Conservation (phyloP, 2,888 invertebrate species). For the Pyrrhia umbra region DNA sequence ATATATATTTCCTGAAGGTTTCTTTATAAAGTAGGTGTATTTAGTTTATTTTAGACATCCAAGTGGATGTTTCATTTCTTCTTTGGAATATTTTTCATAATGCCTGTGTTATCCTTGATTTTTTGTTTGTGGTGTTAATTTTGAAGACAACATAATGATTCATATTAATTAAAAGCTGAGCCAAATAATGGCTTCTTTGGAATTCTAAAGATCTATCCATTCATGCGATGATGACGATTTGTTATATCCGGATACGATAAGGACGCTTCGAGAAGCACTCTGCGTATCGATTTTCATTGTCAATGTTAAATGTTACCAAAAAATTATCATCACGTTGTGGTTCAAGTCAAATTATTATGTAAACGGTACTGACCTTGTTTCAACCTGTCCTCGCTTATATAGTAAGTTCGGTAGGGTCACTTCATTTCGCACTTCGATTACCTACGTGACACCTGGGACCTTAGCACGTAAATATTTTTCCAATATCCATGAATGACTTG, state of each 20-base stretch:
- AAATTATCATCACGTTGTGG: conserved; percentile 50
- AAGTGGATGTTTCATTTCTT: no score
- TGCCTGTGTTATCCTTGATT: not conserved
- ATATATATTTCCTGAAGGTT: conserved; percentile 8
- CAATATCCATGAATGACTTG: conserved; percentile 52
- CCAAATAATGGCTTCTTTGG: no score
- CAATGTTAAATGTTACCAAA: conserved; percentile 68
- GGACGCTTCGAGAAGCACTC: not conserved
- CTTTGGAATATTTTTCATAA: no score
- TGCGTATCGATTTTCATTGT: conserved; percentile 64
- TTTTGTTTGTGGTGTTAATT: no score
- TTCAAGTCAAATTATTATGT: conserved; percentile 74
- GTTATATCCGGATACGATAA: not conserved
- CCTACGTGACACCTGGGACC: conserved; percentile 47
- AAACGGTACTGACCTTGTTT: conserved; percentile 74
- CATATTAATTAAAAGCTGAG: no score
- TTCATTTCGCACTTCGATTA: conserved; percentile 67
- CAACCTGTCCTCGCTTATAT: conserved; percentile 53
- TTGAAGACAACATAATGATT: no score
- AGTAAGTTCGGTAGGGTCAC: conserved; percentile 61
- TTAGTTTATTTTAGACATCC: no score
- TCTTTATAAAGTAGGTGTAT: not conserved
- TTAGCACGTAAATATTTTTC: conserved; percentile 59
- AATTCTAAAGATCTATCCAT: no score
- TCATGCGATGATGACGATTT: conserved; percentile 1